These are phyloP conservation scores for Seira sanloemensis DNA, from an alignment of 2,888 invertebrate genomes.

Conservation along the genomic window DNA sequence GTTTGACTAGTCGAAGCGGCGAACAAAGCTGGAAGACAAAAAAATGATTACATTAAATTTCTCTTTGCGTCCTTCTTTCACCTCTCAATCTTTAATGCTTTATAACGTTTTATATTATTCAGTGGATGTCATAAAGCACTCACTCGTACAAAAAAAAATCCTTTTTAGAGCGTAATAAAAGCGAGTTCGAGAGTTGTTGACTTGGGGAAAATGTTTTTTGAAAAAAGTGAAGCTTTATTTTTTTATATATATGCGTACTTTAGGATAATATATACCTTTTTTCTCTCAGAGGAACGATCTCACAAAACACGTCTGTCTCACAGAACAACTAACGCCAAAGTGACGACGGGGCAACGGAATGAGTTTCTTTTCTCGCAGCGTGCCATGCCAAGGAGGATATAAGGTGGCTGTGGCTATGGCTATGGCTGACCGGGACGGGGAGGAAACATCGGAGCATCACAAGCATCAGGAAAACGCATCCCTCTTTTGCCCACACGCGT, in stretches of 20 bases:
- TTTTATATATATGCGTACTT: neutral
- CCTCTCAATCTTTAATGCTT: neutral
- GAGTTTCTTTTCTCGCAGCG: constrained; percentile 57
- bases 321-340: constrained; percentile 63
- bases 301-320: constrained; percentile 62
- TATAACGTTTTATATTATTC: neutral
- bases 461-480: constrained; percentile 56
- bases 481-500: constrained; percentile 49
- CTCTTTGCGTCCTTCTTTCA: neutral
- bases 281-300: constrained; percentile 33
- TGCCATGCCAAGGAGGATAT: constrained; percentile 28
- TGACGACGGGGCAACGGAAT: constrained; percentile 64
- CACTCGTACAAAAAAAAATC: neutral
- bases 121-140: neutral
- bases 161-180: neutral
- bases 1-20: constrained; percentile 59
- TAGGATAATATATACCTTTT: neutral
- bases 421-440: constrained; percentile 62
- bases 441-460: constrained; percentile 62
- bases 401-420: neutral
- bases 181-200: neutral
- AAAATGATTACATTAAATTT: neutral
- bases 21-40: constrained; percentile 17
- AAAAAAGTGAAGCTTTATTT: constrained; percentile 40
- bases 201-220: neutral